Evolutionary conservation across 2,113 vertebrate species (phyloP).

Genomic region (Otis tarda): DNA sequence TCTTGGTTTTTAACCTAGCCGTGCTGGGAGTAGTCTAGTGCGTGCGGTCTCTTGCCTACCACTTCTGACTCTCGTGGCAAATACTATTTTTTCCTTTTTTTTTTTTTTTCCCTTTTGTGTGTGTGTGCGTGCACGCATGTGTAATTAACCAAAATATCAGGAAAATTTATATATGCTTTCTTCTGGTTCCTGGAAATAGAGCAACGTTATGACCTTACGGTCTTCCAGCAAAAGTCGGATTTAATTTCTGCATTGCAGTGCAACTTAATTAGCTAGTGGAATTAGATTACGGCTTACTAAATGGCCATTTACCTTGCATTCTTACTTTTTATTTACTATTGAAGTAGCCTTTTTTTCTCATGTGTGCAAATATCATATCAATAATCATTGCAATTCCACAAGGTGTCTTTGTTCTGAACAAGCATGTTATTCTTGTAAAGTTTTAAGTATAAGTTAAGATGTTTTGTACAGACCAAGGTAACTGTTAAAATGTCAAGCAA

Average conservation of each 20-base stretch:
- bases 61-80: neutral
- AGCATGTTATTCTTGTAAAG: conserved; percentile 83
- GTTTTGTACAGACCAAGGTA: conserved; percentile 83
- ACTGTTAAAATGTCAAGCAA: conserved; percentile 80
- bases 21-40: neutral
- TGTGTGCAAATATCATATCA: conserved; percentile 57
- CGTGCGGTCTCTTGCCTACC: neutral
- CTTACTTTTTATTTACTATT: conserved; percentile 56
- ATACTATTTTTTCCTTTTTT: neutral
- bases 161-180: conserved; percentile 47
- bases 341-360: conserved; percentile 20
- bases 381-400: conserved; percentile 67
- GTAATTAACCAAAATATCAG: conserved; percentile 32
- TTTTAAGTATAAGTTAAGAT: conserved; percentile 78
- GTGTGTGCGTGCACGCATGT: neutral
- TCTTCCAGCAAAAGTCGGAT: conserved; percentile 47
- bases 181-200: conserved; percentile 57
- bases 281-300: conserved; percentile 44
- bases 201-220: neutral
- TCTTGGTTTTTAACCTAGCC: neutral
- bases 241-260: conserved; percentile 50
- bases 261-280: conserved; percentile 50
- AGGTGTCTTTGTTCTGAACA: conserved; percentile 77
- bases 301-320: conserved; percentile 47
- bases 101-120: neutral